phyloP scores from a whole-genome alignment of 2,797 vertebrate species.

The Syncerus caffer region DNA sequence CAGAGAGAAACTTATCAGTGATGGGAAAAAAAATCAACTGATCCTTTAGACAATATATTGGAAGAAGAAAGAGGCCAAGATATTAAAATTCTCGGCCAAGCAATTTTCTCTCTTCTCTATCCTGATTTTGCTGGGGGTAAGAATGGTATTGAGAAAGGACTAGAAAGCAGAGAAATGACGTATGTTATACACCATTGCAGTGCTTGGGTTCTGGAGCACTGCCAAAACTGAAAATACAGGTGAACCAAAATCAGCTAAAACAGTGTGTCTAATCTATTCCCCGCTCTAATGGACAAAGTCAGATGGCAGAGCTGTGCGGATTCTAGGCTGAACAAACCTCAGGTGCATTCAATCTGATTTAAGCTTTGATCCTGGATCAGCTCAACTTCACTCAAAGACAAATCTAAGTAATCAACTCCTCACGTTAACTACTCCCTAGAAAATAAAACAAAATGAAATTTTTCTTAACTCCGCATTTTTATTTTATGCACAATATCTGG shows the following conservation, averaged over 20 bases:
- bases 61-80: neutral
- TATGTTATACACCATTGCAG: neutral
- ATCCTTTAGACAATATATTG: neutral
- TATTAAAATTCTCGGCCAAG: neutral
- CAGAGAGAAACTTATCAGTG: neutral
- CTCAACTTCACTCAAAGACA: neutral
- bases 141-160: neutral
- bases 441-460: neutral
- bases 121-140: neutral
- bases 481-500: neutral
- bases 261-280: neutral
- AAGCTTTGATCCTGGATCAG: neutral
- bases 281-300: neutral
- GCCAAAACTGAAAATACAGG: neutral
- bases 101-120: neutral
- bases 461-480: neutral
- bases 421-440: neutral
- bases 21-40: neutral
- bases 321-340: neutral
- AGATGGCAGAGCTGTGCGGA: neutral
- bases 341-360: neutral
- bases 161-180: neutral
- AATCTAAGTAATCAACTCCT: neutral
- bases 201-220: neutral
- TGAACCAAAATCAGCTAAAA: neutral